Conservation (phyloP, 2,113 vertebrate genomes). For the Paracanthobrama guichenoti region DNA sequence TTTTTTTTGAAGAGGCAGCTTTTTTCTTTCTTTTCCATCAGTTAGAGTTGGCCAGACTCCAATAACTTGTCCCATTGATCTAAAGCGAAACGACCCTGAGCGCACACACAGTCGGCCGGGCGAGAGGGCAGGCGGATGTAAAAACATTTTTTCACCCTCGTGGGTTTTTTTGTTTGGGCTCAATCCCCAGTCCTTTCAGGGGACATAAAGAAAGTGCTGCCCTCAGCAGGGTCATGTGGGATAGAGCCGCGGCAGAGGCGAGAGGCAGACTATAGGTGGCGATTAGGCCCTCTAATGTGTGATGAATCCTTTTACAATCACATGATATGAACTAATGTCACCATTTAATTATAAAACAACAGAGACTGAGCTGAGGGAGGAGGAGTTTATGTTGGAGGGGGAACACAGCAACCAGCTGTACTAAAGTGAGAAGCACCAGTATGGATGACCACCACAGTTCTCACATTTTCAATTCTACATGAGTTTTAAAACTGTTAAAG, state of each 20-base stretch:
- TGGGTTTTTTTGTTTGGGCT: constrained; percentile 85
- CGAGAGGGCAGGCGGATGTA: constrained; percentile 67
- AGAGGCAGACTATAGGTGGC: constrained; percentile 82
- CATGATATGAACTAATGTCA: constrained; percentile 89
- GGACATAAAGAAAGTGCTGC: constrained; percentile 87
- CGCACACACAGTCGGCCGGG: constrained; percentile 61
- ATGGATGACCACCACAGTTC: constrained; percentile 88
- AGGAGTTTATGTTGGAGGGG: constrained; percentile 49
- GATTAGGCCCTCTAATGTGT: constrained; percentile 84
- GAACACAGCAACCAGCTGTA: constrained; percentile 68
- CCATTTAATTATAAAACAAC: constrained; percentile 88
- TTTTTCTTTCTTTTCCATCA: constrained; percentile 73
- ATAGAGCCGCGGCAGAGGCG: constrained; percentile 77
- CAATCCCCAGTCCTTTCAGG: constrained; percentile 86
- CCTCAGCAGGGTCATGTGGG: constrained; percentile 90
- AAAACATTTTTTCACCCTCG: constrained; percentile 87
- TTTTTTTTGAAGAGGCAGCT: constrained; percentile 74
- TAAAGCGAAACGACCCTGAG: constrained; percentile 67
- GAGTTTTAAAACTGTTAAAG: not conserved
- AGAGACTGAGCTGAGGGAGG: constrained; percentile 58
- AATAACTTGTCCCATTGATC: constrained; percentile 83
- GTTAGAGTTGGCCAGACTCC: constrained; percentile 82
- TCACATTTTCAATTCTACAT: constrained; percentile 51
- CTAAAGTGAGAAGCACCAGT: constrained; percentile 67
- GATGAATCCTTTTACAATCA: constrained; percentile 85